Base-by-base conservation (phyloP, 2,113 vertebrate species). In the Atlantisia rogersi region DNA sequence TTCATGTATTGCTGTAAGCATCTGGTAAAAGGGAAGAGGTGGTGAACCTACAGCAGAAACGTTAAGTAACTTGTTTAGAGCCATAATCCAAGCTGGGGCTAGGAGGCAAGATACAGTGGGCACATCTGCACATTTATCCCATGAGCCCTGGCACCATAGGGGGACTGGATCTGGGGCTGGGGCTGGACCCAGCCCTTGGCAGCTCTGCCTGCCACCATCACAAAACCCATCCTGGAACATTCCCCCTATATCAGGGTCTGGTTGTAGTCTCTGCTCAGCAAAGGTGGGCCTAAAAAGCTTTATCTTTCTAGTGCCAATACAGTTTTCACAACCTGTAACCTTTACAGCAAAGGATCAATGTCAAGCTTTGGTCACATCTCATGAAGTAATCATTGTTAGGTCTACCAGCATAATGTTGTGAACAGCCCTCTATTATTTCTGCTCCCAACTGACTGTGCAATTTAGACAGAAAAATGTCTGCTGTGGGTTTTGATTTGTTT, bases 381-480 rank as follows among this genome's bases (percentile, higher is more conserved):
- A 4, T 78, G 75, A 83, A 35, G 11, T 63, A 55, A 86, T 90
- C n/a, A 56, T 78, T 0, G 0, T 59, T 78, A 70, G 28, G 53
- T 8, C 35, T 71, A 15, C 56, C 67, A 37, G 52, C 74, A 19
- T 63, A 77, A 70, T 40, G 40, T 20, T 69, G 25, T 63, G 50
- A 86, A 56, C 32, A 71, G 39, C 28, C 20, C 28, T 90, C 71
- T 75, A 39, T 88, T 82, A 84, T 78, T 88, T 78, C 81, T 92
- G 52, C 69, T 91, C 15, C 48, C 75, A 68, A 87, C 69, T 48
- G 73, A 11, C 56, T 78, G 35, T 48, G 69, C 63, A 88, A 56
- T 95, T 94, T 75, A 60, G 39, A 67, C 21, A 79, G 58, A 18
- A 92, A 82, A 93, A 93, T 25, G 19, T 90, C 65, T 82, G 48